Conservation (phyloP, 2,113 vertebrate genomes). For the Vimba vimba region DNA sequence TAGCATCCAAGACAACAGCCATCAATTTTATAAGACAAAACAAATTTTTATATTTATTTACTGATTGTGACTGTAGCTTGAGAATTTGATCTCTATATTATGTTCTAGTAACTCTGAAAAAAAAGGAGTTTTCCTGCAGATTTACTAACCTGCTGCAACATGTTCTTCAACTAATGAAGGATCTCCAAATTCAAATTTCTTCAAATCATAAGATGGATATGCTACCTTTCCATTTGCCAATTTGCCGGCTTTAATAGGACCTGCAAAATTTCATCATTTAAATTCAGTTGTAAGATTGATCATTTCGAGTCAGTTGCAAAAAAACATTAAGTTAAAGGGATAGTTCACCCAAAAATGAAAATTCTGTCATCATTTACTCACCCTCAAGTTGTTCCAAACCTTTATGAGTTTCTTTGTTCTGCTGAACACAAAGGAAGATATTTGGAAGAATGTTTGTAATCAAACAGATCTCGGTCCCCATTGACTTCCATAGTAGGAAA, state of each 20-base stretch:
- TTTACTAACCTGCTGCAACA: constrained; percentile 49
- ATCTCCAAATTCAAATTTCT: constrained; percentile 50
- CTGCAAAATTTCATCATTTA: neutral
- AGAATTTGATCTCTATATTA: neutral
- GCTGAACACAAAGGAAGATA: too few species aligned
- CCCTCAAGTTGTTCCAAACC: too few species aligned
- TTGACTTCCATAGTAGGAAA: too few species aligned
- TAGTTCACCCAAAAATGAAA: too few species aligned
- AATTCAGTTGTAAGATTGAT: neutral
- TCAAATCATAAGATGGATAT: neutral
- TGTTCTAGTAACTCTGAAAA: neutral
- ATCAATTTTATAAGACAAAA: too few species aligned
- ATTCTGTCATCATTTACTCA: too few species aligned
- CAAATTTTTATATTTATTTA: too few species aligned
- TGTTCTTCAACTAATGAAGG: constrained; percentile 47
- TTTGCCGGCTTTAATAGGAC: neutral
- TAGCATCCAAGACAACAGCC: too few species aligned
- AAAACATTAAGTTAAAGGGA: neutral
- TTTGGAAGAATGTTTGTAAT: too few species aligned
- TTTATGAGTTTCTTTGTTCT: too few species aligned
- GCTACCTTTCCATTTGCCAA: neutral
- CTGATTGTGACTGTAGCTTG: too few species aligned
- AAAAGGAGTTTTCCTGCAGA: neutral
- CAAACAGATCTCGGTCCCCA: too few species aligned
- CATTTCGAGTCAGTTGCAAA: neutral